Percentiles rank a stretch among this genome's conserved stretches.
These are phyloP conservation scores for Heliconius ismenius DNA, from an alignment of 2,888 invertebrate genomes.

Conservation along the genomic window DNA sequence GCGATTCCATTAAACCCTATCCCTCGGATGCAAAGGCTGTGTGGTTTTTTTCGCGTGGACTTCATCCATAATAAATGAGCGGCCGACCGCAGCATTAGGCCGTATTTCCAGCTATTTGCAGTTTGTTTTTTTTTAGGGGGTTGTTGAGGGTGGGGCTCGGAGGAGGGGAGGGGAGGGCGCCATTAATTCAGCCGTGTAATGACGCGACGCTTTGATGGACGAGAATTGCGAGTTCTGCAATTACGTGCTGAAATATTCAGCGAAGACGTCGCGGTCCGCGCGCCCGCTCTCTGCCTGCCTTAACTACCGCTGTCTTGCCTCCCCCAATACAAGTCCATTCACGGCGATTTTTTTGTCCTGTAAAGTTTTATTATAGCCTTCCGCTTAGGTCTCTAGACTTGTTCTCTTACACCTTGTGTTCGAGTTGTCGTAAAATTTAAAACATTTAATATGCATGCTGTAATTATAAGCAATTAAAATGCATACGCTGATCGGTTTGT, in stretches of 20 bases:
- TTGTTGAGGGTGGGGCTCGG: background rate
- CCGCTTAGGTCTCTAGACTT: conserved; percentile 38
- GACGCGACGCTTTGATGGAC: conserved; percentile 55
- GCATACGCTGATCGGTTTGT: conserved; percentile 21
- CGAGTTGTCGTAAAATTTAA: background rate
- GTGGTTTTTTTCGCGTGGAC: conserved; percentile 51
- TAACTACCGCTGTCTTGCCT: conserved; percentile 45
- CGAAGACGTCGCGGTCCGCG: conserved; percentile 47
- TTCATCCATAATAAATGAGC: conserved; percentile 65
- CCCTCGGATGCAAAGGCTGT: conserved; percentile 41
- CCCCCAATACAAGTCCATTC: conserved; percentile 43
- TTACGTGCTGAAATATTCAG: conserved; percentile 68
- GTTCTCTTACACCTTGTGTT: conserved; percentile 25
- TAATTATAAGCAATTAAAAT: conserved; percentile 18
- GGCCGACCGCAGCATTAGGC: conserved; percentile 53
- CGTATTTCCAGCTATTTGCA: conserved; percentile 47
- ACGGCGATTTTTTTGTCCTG: conserved; percentile 43
- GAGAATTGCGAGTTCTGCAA: conserved; percentile 58
- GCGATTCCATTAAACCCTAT: conserved; percentile 47
- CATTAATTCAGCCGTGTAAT: conserved; percentile 56
- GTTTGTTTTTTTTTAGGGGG: conserved; percentile 45
- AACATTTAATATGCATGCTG: conserved; percentile 22
- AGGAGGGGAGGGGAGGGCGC: conserved; percentile 39
- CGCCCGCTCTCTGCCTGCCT: conserved; percentile 37
- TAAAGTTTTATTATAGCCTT: conserved; percentile 43